phyloP scores from a whole-genome alignment of 2,113 vertebrate species.

The Cacatua alba region DNA sequence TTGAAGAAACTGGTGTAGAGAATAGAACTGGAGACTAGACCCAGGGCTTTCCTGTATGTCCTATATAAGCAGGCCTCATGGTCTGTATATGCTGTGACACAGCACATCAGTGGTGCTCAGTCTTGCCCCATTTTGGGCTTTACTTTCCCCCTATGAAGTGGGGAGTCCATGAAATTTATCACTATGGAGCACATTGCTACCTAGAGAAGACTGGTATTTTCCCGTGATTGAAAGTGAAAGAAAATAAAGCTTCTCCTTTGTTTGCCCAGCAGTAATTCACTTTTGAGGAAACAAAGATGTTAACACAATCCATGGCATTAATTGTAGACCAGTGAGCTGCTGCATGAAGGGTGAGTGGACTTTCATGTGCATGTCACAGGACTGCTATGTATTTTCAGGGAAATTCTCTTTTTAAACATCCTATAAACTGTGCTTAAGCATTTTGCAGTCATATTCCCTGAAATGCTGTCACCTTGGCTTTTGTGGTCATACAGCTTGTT shows the following conservation, averaged over 20 bases:
- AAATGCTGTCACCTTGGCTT: background rate
- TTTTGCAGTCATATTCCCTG: background rate
- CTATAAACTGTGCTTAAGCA: background rate
- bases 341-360: background rate
- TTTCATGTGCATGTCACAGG: fast-evolving
- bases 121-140: background rate
- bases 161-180: background rate
- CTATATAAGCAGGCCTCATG: background rate
- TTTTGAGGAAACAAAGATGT: background rate
- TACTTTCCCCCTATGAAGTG: background rate
- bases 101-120: background rate
- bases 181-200: background rate
- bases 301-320: background rate
- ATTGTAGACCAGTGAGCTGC: background rate
- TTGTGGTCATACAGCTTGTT: background rate
- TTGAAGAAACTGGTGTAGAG: background rate
- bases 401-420: background rate
- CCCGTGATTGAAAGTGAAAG: background rate
- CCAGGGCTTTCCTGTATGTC: background rate
- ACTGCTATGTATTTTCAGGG: background rate
- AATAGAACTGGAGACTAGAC: background rate
- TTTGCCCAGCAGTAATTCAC: background rate
- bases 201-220: background rate
- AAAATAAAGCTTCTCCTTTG: background rate
- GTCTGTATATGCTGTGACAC: background rate